phyloP scores from a whole-genome alignment of 2,797 vertebrate genomes.

The Bufotes viridis region DNA sequence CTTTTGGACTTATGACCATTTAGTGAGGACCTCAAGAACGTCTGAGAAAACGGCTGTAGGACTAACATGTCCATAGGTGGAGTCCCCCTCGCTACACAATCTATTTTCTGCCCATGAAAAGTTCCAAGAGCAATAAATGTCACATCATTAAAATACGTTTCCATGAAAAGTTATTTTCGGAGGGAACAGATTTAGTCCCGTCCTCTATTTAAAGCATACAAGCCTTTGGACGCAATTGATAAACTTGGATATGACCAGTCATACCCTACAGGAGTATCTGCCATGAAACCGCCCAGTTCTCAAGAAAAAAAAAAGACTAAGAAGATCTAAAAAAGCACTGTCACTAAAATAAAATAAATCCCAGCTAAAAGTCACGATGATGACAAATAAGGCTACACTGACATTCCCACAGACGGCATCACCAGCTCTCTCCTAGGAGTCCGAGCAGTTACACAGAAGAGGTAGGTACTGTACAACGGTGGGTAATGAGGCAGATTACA shows the following conservation, averaged over 20 bases:
- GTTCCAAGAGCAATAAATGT: conserved; percentile 8
- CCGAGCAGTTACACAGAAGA: too few relatives aligned
- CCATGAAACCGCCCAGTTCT: not conserved
- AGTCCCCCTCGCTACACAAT: too few relatives aligned
- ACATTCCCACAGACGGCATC: not conserved
- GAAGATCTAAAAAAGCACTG: not conserved
- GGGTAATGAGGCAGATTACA: too few relatives aligned
- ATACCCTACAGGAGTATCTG: not conserved
- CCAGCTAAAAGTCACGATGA: not conserved
- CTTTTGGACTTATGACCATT: not conserved
- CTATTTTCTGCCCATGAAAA: conserved; percentile 1
- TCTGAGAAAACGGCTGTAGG: not conserved
- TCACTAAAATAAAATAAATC: not conserved
- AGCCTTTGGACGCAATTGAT: not conserved
- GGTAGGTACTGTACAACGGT: too few relatives aligned
- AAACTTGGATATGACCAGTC: not conserved
- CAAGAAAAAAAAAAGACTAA: conserved; percentile 3
- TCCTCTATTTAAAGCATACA: conserved; percentile 19
- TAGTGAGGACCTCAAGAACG: not conserved
- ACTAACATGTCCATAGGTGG: not conserved
- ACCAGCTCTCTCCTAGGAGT: not conserved
- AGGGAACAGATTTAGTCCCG: not conserved
- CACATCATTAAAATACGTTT: not conserved
- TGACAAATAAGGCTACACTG: not conserved
- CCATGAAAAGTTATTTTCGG: conserved; percentile 14